These are phyloP conservation scores for Laticauda laticaudata DNA, from an alignment of 2,113 vertebrate genomes.

Conservation along the genomic window DNA sequence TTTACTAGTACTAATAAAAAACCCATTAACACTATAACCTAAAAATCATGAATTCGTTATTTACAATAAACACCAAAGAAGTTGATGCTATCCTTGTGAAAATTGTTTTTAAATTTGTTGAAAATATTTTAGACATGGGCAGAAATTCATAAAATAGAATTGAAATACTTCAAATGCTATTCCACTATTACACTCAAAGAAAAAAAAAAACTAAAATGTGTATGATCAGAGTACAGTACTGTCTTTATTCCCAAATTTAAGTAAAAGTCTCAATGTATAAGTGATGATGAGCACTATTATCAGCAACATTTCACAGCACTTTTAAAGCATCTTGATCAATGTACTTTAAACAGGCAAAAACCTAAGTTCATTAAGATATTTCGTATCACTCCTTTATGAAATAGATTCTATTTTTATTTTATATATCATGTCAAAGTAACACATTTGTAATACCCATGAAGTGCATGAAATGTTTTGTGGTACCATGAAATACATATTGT, in stretches of 20 bases:
- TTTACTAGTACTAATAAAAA: neutral
- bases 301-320: neutral
- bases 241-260: neutral
- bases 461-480: neutral
- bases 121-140: neutral
- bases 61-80: neutral
- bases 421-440: neutral
- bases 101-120: neutral
- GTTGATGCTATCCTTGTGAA: neutral
- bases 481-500: neutral
- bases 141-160: neutral
- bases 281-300: too few species aligned
- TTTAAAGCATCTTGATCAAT: neutral
- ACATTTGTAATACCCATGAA: neutral
- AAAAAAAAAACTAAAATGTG: neutral
- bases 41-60: neutral
- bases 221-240: neutral
- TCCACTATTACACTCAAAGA: neutral
- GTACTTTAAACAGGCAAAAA: neutral
- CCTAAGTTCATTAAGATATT: neutral
- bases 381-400: neutral
- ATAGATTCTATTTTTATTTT: neutral
- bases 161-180: neutral
- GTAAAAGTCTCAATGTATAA: neutral
- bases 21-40: neutral